These are phyloP conservation scores for Phaenicophaeus curvirostris DNA, from an alignment of 2,797 vertebrate genomes.

Conservation along the genomic window DNA sequence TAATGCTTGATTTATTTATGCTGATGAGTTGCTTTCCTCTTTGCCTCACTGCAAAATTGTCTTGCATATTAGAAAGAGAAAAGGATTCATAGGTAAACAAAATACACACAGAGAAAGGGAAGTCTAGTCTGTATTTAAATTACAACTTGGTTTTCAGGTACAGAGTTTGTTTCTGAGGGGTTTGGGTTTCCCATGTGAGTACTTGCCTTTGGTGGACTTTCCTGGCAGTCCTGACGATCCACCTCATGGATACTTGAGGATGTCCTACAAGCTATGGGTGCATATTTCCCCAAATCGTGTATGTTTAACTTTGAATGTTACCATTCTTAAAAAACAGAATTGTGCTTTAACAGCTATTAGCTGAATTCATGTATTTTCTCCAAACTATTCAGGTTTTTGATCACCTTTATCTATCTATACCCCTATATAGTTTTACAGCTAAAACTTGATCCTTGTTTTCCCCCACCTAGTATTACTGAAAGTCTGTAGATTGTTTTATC, in stretches of 20 bases:
- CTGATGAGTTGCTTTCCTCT: background rate
- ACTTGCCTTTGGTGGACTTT: background rate
- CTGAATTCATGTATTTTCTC: background rate
- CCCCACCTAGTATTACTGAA: background rate
- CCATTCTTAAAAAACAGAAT: background rate
- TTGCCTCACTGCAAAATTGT: background rate
- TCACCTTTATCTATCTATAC: background rate
- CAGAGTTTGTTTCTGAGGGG: background rate
- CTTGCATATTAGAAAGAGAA: background rate
- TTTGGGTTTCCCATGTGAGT: background rate
- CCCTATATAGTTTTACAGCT: background rate
- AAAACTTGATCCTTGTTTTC: background rate
- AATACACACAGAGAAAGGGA: background rate
- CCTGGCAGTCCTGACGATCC: background rate
- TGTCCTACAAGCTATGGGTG: background rate
- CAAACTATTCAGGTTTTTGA: background rate
- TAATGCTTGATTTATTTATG: conserved; percentile 20
- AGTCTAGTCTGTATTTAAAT: background rate
- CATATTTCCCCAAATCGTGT: background rate
- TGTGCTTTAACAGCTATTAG: background rate
- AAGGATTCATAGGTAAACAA: background rate
- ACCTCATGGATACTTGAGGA: background rate
- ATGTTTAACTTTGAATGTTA: background rate
- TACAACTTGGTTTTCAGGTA: background rate
- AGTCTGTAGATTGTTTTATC: background rate